Conservation (phyloP, 2,888 invertebrate genomes). For the Chaetogeoica ovagalla region DNA sequence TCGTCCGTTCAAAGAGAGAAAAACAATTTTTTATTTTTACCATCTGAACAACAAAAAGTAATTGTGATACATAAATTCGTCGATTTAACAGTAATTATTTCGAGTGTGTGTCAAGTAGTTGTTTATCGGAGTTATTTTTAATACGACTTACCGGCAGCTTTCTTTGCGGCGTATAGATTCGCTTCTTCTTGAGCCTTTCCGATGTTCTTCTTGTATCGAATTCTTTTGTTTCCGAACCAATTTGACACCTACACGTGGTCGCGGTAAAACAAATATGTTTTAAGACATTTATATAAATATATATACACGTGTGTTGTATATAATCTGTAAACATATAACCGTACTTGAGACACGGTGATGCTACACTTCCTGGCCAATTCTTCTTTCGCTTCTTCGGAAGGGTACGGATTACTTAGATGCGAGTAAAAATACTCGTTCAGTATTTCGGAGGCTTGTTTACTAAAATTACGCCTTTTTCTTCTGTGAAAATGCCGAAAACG, state of each 20-base stretch:
- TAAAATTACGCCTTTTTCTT: constrained; percentile 93
- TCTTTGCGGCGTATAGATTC: constrained; percentile 97
- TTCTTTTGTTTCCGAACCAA: constrained; percentile 99
- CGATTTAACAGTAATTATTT: no score
- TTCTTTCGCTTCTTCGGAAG: constrained; percentile 99
- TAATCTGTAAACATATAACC: constrained; percentile 54
- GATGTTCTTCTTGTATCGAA: constrained; percentile 99
- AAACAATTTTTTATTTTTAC: no score
- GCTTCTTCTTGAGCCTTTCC: constrained; percentile 99
- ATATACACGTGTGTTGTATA: not conserved
- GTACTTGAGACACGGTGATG: constrained; percentile 94
- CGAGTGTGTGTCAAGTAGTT: no score
- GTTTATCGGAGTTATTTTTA: not conserved
- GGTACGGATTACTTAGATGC: constrained; percentile 98
- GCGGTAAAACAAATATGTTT: not conserved
- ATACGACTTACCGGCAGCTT: constrained; percentile 78
- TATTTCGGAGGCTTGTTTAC: constrained; percentile 99
- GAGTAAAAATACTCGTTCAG: constrained; percentile 99
- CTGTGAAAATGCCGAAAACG: constrained; percentile 53
- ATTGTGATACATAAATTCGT: no score
- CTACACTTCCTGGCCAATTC: constrained; percentile 98
- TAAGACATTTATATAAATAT: not conserved
- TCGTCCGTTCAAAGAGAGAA: no score
- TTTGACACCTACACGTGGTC: constrained; percentile 90
- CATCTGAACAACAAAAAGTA: no score